Conservation (phyloP, 35 echinoderm and acorn worm species). For the Ophiothrix spiculata region DNA sequence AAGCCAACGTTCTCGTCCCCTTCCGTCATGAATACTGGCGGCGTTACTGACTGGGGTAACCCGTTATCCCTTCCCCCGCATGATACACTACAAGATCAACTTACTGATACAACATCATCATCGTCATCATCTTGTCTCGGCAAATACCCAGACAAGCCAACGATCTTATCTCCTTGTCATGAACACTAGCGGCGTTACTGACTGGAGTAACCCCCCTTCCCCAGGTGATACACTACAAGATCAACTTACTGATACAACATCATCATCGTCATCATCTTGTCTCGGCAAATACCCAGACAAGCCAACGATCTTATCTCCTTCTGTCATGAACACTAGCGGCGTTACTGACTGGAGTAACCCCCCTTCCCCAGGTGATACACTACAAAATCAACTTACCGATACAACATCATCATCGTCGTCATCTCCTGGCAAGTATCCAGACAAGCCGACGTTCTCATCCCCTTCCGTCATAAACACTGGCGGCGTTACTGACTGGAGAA, state of each 20-base stretch:
- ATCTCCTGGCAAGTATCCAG: background rate
- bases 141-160: background rate
- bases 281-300: background rate
- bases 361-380: background rate
- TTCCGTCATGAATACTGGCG: conserved; percentile 78
- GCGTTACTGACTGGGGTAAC: conserved; percentile 72
- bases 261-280: conserved; percentile 47
- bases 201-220: too few species aligned
- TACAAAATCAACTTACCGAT: conserved; percentile 47
- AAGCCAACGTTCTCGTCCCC: conserved; percentile 56
- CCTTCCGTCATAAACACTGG: conserved; percentile 80
- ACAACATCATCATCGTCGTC: conserved; percentile 45
- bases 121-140: conserved; percentile 41
- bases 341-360: conserved; percentile 61
- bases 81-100: too few species aligned
- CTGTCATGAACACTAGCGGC: too few species aligned
- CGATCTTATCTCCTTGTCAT: too few species aligned
- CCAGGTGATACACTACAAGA: too few species aligned
- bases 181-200: too few species aligned
- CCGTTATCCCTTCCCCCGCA: too few species aligned
- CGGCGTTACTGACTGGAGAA: conserved; percentile 70
- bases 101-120: conserved; percentile 50
- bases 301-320: conserved; percentile 52
- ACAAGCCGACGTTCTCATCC: conserved; percentile 43
- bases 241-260: conserved; percentile 44